phyloP scores from a whole-genome alignment of 1,140 invertebrate species.

The Himalopsyche phryganea region DNA sequence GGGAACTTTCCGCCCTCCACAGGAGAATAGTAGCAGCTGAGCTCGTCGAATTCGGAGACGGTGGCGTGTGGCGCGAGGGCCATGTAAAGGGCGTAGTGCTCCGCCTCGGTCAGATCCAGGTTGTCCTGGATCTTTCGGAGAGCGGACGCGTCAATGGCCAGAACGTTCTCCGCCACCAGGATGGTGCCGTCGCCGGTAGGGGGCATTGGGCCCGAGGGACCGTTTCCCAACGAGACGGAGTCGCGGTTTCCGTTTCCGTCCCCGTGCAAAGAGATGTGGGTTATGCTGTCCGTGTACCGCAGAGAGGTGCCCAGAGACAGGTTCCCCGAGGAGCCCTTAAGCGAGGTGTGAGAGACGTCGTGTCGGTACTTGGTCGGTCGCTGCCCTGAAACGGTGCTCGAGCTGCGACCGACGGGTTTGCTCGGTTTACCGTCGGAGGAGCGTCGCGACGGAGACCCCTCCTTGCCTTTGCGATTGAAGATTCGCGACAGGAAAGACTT shows the following conservation, averaged over 20 bases:
- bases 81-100: conserved; percentile 82
- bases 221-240: conserved; percentile 37
- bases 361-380: conserved; percentile 47
- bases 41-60: conserved; percentile 81
- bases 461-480: conserved; percentile 41
- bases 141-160: conserved; percentile 45
- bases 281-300: conserved; percentile 51
- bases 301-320: conserved; percentile 38
- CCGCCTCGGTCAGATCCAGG: conserved; percentile 71
- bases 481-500: conserved; percentile 48
- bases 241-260: conserved; percentile 40
- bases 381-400: conserved; percentile 56
- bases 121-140: conserved; percentile 49
- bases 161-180: conserved; percentile 48
- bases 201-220: conserved; percentile 36
- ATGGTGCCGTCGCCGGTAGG: conserved; percentile 44
- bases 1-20: conserved; percentile 69
- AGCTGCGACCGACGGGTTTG: conserved; percentile 53
- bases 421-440: conserved; percentile 41
- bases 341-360: conserved; percentile 43
- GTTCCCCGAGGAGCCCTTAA: conserved; percentile 44
- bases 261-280: conserved; percentile 61
- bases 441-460: conserved; percentile 43
- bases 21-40: conserved; percentile 79
- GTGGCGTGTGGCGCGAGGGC: conserved; percentile 79